Evolutionary conservation across 2,113 vertebrate species (phyloP), one percentile per base, ranked within the genome.

Genomic region (Coracopsis vasa): DNA sequence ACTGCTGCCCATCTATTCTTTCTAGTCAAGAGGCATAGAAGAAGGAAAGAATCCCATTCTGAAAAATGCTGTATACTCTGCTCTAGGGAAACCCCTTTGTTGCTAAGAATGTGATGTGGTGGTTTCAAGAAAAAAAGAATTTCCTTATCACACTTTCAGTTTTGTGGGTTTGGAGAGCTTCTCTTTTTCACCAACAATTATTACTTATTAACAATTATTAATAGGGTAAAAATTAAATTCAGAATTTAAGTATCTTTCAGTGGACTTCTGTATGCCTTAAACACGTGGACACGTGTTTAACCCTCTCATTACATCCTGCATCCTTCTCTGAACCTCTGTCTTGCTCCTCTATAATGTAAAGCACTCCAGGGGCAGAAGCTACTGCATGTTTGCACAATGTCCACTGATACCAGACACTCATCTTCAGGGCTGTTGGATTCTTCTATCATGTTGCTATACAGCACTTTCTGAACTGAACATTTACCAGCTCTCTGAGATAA

Each of bases 141-240:
- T 85, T 37, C 64, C 37, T 3, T 81, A 54, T 53, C 0, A 0
- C 8, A 2, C 41, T 94, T 84, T 48, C 21, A 56, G 1, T n/a
- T 92, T 11, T 66, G 64, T 84, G 28, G 10, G 70, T 88, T 83
- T 64, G 20, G 90, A 61, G 50, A 74, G 71, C 13, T 62, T 70
- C 12, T 54, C 18, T 78, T 18, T 80, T 61, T 70, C n/a, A 42
- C 61, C 14, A 58, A 14, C 3, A 25, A 21, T 58, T 9, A 16
- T 72, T 70, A 62, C 48, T 77, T 88, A 48, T 70, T 83, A 8
- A 73, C 90, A 77, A 56, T 50, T 0, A 70, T 71, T 23, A 33
- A 39, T 58, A 39, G 29, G 9, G 31, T 80, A 80, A 80, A 86
- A 94, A 54, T 78, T 20, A 62, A 54, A 48, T 37, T 73, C 39